Conservation (phyloP, 1,140 invertebrate species). For the Meloidogyne chitwoodi region DNA sequence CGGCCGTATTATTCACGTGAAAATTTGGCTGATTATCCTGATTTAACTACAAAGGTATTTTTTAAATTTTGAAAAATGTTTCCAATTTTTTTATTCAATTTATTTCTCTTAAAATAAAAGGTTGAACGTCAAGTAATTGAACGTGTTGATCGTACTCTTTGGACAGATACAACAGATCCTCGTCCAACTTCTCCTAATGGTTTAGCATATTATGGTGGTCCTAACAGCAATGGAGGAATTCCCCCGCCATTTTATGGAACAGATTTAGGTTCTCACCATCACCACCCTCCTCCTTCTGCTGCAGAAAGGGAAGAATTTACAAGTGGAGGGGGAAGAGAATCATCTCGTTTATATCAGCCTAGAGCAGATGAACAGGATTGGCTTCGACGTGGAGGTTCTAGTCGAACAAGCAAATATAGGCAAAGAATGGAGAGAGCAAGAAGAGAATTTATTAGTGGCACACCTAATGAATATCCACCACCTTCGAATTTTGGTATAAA, state of each 20-base stretch:
- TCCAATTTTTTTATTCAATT: neutral
- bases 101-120: neutral
- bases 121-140: slow-evolving; percentile 56
- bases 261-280: neutral
- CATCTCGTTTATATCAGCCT: slow-evolving; percentile 52
- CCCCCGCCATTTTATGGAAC: slow-evolving; percentile 21
- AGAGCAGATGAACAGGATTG: slow-evolving; percentile 32
- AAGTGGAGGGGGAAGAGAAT: neutral
- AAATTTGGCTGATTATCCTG: slow-evolving; percentile 31
- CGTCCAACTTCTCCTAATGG: slow-evolving; percentile 2
- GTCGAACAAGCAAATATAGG: slow-evolving; percentile 44
- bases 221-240: slow-evolving; percentile 11
- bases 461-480: slow-evolving; percentile 14
- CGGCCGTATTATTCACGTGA: slow-evolving; percentile 57
- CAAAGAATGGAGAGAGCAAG: slow-evolving; percentile 53
- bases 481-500: neutral
- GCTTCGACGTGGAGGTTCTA: slow-evolving; percentile 41
- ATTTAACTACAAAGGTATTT: slow-evolving; percentile 53
- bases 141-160: slow-evolving; percentile 57
- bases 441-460: slow-evolving; percentile 37
- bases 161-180: slow-evolving; percentile 45
- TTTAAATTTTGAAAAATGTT: no score
- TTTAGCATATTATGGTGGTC: slow-evolving; percentile 8
- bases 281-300: neutral
- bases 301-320: neutral